Percentiles rank a stretch among this genome's conserved stretches.
Conservation (phyloP, 35 echinoderm and acorn worm genomes). For the Ophiothrix spiculata region DNA sequence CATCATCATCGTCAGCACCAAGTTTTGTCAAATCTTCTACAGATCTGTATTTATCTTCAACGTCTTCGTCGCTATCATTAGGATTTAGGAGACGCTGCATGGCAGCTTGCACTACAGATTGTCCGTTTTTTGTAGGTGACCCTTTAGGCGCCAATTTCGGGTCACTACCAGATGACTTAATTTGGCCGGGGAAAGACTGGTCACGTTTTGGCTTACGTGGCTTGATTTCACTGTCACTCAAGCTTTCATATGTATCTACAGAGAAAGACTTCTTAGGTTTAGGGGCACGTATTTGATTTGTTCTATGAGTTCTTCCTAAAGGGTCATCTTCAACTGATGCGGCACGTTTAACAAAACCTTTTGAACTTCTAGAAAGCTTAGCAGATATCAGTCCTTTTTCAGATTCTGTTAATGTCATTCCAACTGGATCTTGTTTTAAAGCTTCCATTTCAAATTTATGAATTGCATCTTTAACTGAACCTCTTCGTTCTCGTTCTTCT, state of each 20-base stretch:
- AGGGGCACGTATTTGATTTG: neutral
- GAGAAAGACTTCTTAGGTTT: neutral
- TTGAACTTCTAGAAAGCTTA: neutral
- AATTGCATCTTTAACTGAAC: neutral
- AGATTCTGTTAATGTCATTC: neutral
- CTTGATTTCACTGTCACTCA: constrained; percentile 68
- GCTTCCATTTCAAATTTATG: neutral
- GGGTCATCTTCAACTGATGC: neutral
- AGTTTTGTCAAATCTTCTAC: constrained; percentile 75
- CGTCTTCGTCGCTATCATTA: constrained; percentile 28
- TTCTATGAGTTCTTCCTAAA: neutral
- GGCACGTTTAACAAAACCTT: neutral
- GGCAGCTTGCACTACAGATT: constrained; percentile 6
- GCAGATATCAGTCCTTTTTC: constrained; percentile 2
- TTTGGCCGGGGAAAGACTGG: neutral
- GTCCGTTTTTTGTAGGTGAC: constrained; percentile 27
- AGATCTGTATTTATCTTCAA: constrained; percentile 67
- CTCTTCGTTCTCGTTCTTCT: neutral
- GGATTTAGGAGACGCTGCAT: constrained; percentile 23
- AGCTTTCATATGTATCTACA: constrained; percentile 48
- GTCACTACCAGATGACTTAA: constrained; percentile 30
- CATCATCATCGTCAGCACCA: constrained; percentile 7
- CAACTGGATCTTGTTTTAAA: neutral
- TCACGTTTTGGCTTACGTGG: constrained; percentile 19
- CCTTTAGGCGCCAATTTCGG: constrained; percentile 26